A percentile compares a stretch with the other conserved stretches of the same genome.
Conservation (phyloP, 2,797 vertebrate species). For the Caiman crocodilus region DNA sequence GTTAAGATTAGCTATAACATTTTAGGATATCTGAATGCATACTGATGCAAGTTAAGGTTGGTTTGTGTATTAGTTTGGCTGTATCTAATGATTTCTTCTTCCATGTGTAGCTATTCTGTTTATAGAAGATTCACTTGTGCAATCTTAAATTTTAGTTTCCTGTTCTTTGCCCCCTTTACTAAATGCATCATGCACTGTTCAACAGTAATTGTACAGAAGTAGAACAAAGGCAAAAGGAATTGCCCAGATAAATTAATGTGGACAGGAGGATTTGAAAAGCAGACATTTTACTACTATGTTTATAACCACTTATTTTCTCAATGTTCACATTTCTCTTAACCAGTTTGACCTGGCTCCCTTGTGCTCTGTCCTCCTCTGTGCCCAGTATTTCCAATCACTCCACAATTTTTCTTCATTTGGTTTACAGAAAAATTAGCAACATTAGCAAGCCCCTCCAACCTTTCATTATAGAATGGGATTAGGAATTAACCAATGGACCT, state of each 20-base stretch:
- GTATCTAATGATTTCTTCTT: background rate
- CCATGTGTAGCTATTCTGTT: accelerated
- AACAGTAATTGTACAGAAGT: background rate
- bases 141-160: background rate
- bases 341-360: accelerated
- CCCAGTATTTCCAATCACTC: background rate
- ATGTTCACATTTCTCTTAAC: background rate
- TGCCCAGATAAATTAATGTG: background rate
- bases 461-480: background rate
- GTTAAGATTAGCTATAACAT: background rate
- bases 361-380: background rate
- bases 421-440: background rate
- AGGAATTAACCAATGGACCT: background rate
- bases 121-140: conserved; percentile 1
- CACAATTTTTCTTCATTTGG: background rate
- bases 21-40: background rate
- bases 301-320: accelerated
- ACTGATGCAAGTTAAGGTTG: background rate
- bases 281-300: background rate
- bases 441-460: background rate
- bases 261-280: background rate
- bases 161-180: background rate
- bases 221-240: background rate
- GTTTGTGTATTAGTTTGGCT: background rate
- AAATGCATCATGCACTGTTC: background rate